These are phyloP conservation scores for Brachypterus glaber DNA, from an alignment of 2,888 invertebrate genomes.

Conservation along the genomic window DNA sequence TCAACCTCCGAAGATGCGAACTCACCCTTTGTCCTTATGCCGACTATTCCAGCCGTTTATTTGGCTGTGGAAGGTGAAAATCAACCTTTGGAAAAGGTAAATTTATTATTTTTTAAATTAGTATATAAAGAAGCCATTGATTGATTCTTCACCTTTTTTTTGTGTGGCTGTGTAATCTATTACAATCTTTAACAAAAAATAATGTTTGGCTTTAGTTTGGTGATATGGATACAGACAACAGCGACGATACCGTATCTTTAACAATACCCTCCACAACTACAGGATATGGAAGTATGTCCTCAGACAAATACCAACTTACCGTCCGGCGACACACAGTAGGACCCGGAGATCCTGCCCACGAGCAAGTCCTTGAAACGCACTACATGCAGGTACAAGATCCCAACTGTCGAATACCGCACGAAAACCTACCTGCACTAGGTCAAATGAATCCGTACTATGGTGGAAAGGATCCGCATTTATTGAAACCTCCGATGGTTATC, in stretches of 20 bases:
- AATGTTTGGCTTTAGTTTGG: slow-evolving; percentile 48
- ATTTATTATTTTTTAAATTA: too few relatives aligned
- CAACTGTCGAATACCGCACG: slow-evolving; percentile 48
- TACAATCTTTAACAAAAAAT: neutral
- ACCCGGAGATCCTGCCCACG: slow-evolving; percentile 80
- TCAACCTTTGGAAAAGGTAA: slow-evolving; percentile 53
- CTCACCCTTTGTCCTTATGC: slow-evolving; percentile 45
- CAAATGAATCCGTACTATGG: slow-evolving; percentile 77
- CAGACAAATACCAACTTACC: slow-evolving; percentile 47
- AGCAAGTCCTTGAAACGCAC: slow-evolving; percentile 56
- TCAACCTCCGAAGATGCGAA: slow-evolving; percentile 31
- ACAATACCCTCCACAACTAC: slow-evolving; percentile 29
- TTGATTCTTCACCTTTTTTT: neutral
- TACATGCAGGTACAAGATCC: slow-evolving; percentile 39
- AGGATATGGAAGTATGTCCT: slow-evolving; percentile 30
- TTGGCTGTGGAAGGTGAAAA: slow-evolving; percentile 43
- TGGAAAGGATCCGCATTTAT: slow-evolving; percentile 84
- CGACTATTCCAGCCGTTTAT: slow-evolving; percentile 45
- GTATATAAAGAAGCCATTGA: too few relatives aligned
- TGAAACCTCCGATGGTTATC: slow-evolving; percentile 89
- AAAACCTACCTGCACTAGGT: slow-evolving; percentile 73
- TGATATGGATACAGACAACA: slow-evolving; percentile 43
- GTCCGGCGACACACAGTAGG: slow-evolving; percentile 87
- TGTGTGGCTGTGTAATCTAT: slow-evolving; percentile 5
- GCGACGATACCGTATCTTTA: slow-evolving; percentile 34